Base-by-base conservation (phyloP, 1,140 invertebrate genomes). In the Tachypleus tridentatus region DNA sequence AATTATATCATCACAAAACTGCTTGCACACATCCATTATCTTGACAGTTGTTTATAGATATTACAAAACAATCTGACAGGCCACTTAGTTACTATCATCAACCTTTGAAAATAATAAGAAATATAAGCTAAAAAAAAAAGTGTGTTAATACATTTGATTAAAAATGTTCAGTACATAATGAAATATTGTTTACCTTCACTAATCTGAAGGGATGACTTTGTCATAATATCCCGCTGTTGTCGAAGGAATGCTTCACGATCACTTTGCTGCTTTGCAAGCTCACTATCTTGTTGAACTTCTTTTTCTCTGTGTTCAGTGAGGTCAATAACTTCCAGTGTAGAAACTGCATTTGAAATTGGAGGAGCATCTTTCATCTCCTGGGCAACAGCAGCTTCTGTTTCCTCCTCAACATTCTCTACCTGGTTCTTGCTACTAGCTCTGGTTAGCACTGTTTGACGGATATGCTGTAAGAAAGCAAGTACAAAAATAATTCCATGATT, bases 391-490 rank as follows among this genome's bases (percentile, higher is more conserved):
- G 80, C 80, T 70, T 82, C 81, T 4, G 80, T 81, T 71, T 82
- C 82, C 68, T 83, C 82, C 64, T 83, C 82, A 7, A 83, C 82
- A 70, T 82, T 82, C 66, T 83, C 81, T 65, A 84, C 82, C 64
- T 84, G 82, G 63, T 76, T 79, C 72, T 84, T 82, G 74, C 83
- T 87, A 3, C 84, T 83, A 8, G 84, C 86, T 60, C 88, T 79
- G n/a, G 87, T 89, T 60, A 91, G 75, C 1, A 94, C 89, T 4
- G 91, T 92, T 74, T 94, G 89, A 9, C 91, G 84, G 72, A 94
- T 92, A 74, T 94, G 91, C 79, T 94, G 84, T 4, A 74, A 74
- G 56, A 69, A 60, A 61, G 29, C 29, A 29, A 29, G 29, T n/a
- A 29, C 0, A 29, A 29, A 29, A 29, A 29, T 29, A 29, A 29